Conservation (phyloP, 2,888 invertebrate species). For the Smittia sp. region DNA sequence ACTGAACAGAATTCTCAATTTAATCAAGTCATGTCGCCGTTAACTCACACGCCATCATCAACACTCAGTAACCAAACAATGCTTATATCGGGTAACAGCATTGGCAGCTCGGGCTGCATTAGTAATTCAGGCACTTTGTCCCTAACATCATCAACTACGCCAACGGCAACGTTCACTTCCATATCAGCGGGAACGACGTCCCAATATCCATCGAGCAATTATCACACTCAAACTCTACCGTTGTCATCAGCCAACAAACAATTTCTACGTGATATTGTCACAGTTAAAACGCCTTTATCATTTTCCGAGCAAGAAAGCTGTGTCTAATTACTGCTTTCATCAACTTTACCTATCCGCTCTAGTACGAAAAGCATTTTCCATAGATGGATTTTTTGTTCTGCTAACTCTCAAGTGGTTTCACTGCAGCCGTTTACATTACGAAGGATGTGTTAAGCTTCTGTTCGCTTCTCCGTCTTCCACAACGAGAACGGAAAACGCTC, state of each 20-base stretch:
- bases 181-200: slow-evolving; percentile 20
- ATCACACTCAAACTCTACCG: slow-evolving; percentile 38
- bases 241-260: slow-evolving; percentile 46
- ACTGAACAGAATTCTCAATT: slow-evolving; percentile 50
- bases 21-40: slow-evolving; percentile 55
- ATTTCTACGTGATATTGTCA: slow-evolving; percentile 62
- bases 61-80: slow-evolving; percentile 3
- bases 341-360: background rate
- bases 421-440: too few species aligned
- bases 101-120: slow-evolving; percentile 19
- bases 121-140: background rate
- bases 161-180: slow-evolving; percentile 27
- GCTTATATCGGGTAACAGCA: slow-evolving; percentile 13
- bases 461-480: too few species aligned
- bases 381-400: background rate
- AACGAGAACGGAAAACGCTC: too few species aligned
- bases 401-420: background rate
- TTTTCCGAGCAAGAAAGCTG: slow-evolving; percentile 67
- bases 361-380: background rate
- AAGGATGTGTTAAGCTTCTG: too few species aligned
- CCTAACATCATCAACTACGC: background rate
- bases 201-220: slow-evolving; percentile 24
- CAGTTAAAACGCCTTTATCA: slow-evolving; percentile 66
- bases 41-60: slow-evolving; percentile 51
- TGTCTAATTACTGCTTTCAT: slow-evolving; percentile 55